Evolutionary conservation across 2,797 vertebrate species (phyloP), one percentile per base, ranked within the genome.

Genomic region (Smutsia temminckii): DNA sequence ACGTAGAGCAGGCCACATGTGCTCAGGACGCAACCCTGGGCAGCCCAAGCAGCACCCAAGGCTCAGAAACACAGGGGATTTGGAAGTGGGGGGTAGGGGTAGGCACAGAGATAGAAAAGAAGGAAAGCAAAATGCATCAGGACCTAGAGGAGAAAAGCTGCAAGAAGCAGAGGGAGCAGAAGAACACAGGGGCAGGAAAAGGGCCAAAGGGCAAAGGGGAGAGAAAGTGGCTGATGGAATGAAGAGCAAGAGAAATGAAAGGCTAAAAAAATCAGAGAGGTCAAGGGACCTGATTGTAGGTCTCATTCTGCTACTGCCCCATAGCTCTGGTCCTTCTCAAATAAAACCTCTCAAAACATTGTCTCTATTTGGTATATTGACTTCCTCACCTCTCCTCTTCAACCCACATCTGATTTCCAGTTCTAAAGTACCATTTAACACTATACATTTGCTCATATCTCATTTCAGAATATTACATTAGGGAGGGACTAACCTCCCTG

Each of bases 101-200:
- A 92, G 46, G 29, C 53, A 92, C 2, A 63, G 12, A 85, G 21
- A 80, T 10, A 32, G n/a, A 34, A 71, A 79, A 91, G 34, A 66
- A 77, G 25, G 51, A 85, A 94, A 80, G 23, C 3, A 83, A 89
- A 84, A 53, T 57, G 63, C 1, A 66, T 4, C 53, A 61, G 42
- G 80, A 91, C 8, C 34, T 51, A 79, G 59, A 94, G 46, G 64
- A 72, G 9, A 78, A 49, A 78, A 92, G 32, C 17, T 80, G 11
- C 34, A 61, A 93, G n/a, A 90, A 92, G 40, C 66, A 92, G 25
- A 93, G 77, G 34, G n/a, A 85, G 21, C 46, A 75, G 40, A 69
- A 66, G 23, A 85, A 63, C 53, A 16, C 17, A 55, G 59, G 40
- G 34, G 40, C 89, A 94, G 40, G 2, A 32, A 7, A 87, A n/a